Evolutionary conservation across 2,797 vertebrate species (phyloP).

Genomic region (Triplophysa yarkandensis): DNA sequence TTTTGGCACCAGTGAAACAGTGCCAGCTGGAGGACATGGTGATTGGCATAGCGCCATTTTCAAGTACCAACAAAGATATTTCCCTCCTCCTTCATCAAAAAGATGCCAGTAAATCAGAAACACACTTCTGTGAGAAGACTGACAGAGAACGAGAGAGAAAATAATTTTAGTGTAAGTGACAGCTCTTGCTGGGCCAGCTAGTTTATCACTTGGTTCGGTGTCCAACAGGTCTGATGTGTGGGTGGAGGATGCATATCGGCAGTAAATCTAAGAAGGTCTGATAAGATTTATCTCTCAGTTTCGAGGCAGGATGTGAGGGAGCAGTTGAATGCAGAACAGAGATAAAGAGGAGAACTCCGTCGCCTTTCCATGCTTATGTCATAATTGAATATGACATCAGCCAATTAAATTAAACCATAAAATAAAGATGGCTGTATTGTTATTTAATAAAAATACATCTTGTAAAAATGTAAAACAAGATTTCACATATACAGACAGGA

Average conservation of each 20-base stretch:
- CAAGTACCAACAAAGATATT: slow-evolving; percentile 47
- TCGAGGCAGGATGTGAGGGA: slow-evolving; percentile 12
- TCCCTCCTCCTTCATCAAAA: slow-evolving; percentile 31
- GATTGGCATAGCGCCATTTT: slow-evolving; percentile 36
- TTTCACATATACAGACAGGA: too few species aligned
- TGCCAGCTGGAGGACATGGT: slow-evolving; percentile 52
- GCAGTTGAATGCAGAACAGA: slow-evolving; percentile 45
- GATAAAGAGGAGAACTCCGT: slow-evolving; percentile 10
- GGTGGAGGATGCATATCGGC: slow-evolving; percentile 20
- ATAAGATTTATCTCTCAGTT: slow-evolving; percentile 51
- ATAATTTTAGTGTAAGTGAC: slow-evolving; percentile 20
- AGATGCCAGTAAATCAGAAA: slow-evolving; percentile 38
- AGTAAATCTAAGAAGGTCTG: slow-evolving; percentile 40
- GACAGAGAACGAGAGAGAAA: slow-evolving; percentile 12
- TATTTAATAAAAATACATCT: background rate
- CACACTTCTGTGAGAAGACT: slow-evolving; percentile 4
- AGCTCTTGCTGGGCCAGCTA: background rate
- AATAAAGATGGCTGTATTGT: background rate
- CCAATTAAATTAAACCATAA: background rate
- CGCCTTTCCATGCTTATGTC: slow-evolving; percentile 2
- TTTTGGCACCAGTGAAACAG: slow-evolving; percentile 32
- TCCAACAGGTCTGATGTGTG: slow-evolving; percentile 43
- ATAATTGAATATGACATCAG: slow-evolving; percentile 28
- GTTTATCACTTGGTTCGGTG: slow-evolving; percentile 14
- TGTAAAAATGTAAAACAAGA: background rate